Percentiles rank a stretch among this genome's conserved stretches.
Evolutionary conservation across 2,888 invertebrate genomes (phyloP).

Genomic region (Cantharis lateralis): DNA sequence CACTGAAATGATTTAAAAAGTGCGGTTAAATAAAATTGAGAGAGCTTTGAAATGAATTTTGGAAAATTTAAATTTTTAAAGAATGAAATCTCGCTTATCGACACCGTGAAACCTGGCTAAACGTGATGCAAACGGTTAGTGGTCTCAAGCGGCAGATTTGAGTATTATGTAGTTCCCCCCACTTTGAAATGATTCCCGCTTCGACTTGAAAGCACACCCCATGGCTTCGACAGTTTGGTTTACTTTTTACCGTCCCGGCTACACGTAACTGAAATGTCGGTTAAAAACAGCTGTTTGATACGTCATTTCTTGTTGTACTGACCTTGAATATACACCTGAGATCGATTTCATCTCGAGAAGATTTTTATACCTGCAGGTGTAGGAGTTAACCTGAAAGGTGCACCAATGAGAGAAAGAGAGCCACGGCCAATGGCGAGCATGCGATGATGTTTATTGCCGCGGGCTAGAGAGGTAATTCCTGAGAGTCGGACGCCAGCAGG

Average conservation of each 20-base stretch:
- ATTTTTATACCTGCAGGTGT: constrained; percentile 44
- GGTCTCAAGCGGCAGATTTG: constrained; percentile 28
- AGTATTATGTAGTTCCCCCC: constrained; percentile 33
- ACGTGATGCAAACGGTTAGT: constrained; percentile 23
- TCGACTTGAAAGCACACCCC: constrained; percentile 33
- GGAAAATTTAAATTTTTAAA: not conserved
- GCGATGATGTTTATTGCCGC: constrained; percentile 53
- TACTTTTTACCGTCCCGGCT: constrained; percentile 44
- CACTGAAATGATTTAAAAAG: not conserved
- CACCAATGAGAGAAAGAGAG: constrained; percentile 52
- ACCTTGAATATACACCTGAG: constrained; percentile 32
- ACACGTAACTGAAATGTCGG: constrained; percentile 43
- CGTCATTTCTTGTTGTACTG: constrained; percentile 6
- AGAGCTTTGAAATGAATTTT: not conserved
- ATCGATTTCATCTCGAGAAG: constrained; percentile 6
- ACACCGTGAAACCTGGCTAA: constrained; percentile 17
- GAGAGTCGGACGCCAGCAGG: constrained; percentile 50
- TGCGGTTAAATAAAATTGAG: not conserved
- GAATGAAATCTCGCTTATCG: constrained; percentile 16
- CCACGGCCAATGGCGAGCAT: constrained; percentile 55
- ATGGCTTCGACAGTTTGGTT: constrained; percentile 39
- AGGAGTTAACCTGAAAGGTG: constrained; percentile 56
- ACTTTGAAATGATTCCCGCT: constrained; percentile 41
- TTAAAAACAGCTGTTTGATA: constrained; percentile 44
- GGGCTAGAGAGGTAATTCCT: constrained; percentile 49